Conservation (phyloP, 1,140 invertebrate species). For the Neodiprion virginianus region DNA sequence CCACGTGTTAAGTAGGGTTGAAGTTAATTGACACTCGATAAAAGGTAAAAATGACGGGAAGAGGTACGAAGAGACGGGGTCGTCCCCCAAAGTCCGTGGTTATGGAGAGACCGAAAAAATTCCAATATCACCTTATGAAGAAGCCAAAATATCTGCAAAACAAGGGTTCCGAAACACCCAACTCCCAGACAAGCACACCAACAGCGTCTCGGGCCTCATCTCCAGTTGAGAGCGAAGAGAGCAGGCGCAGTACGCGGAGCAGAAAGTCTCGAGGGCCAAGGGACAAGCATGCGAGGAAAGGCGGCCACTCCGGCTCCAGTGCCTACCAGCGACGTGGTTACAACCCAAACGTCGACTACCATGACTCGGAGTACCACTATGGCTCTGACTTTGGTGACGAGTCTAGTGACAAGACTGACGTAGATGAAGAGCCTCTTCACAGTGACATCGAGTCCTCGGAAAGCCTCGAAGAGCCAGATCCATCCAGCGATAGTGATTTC, state of each 20-base stretch:
- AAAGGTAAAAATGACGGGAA: conserved; percentile 74
- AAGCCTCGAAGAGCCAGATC: conserved; percentile 69
- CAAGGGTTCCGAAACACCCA: conserved; percentile 69
- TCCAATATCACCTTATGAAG: conserved; percentile 86
- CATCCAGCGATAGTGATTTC: conserved; percentile 83
- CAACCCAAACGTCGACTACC: conserved; percentile 76
- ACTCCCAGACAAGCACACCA: conserved; percentile 75
- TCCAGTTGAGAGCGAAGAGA: conserved; percentile 74
- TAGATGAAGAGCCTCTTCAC: conserved; percentile 73
- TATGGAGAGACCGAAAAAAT: conserved; percentile 82
- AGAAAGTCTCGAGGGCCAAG: conserved; percentile 49
- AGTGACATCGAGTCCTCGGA: conserved; percentile 73
- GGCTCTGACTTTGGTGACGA: conserved; percentile 89
- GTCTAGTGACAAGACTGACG: conserved; percentile 80
- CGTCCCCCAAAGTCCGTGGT: conserved; percentile 87
- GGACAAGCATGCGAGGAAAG: conserved; percentile 69
- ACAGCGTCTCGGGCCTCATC: conserved; percentile 77
- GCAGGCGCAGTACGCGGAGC: conserved; percentile 68
- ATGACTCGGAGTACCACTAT: conserved; percentile 89
- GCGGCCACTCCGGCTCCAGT: conserved; percentile 65
- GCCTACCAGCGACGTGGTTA: conserved; percentile 72
- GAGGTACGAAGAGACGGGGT: conserved; percentile 85
- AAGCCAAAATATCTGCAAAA: conserved; percentile 88
- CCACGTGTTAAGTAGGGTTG: conserved; percentile 60
- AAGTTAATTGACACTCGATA: conserved; percentile 18